phyloP scores from a whole-genome alignment of 2,113 vertebrate species.

The Odocoileus virginianus region DNA sequence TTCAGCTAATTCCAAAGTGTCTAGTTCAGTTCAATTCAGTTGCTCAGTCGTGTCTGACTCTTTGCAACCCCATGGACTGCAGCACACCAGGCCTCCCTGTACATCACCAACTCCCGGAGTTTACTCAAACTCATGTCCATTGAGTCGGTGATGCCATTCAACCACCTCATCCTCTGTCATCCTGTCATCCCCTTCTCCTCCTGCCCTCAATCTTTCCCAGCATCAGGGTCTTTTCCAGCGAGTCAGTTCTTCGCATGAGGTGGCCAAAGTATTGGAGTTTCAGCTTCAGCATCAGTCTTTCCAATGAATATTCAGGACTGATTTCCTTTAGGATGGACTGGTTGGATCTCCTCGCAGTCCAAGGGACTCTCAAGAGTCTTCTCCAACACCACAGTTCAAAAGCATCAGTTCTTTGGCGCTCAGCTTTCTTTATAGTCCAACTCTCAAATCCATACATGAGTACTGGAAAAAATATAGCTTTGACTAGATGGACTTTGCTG shows the following conservation, averaged over 20 bases:
- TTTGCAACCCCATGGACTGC: background rate
- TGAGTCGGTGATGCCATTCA: background rate
- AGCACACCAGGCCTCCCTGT: background rate
- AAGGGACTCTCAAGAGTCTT: background rate
- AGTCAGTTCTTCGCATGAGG: fast-evolving
- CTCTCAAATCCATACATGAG: background rate
- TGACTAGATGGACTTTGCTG: background rate
- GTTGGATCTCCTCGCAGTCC: background rate
- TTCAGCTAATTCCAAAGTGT: background rate
- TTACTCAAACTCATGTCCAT: background rate
- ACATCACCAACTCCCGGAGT: background rate
- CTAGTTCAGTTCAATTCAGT: background rate
- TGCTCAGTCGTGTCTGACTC: fast-evolving
- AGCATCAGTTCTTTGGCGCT: background rate
- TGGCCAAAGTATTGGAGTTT: background rate
- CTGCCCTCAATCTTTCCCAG: background rate
- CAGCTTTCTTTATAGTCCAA: background rate
- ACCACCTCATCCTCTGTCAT: background rate
- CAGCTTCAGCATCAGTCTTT: background rate
- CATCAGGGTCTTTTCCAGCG: background rate
- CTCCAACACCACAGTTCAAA: background rate
- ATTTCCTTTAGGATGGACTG: background rate
- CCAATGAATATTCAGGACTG: background rate
- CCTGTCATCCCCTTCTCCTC: background rate
- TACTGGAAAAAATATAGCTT: background rate